These are phyloP conservation scores for Buceros bicornis DNA, from an alignment of 2,797 vertebrate genomes.

Conservation along the genomic window DNA sequence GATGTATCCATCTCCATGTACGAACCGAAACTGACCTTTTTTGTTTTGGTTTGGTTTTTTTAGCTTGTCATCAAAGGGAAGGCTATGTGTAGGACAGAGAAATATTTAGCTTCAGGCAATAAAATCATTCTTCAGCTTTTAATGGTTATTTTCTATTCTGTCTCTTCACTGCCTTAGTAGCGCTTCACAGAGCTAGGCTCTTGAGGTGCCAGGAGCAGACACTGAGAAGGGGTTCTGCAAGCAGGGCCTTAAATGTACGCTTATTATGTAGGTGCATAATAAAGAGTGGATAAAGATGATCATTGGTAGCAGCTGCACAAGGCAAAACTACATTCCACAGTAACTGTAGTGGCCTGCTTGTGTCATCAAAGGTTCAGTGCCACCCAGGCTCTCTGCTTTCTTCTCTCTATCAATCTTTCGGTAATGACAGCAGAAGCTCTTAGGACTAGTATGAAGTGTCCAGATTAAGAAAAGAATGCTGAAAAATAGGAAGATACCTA, in stretches of 20 bases:
- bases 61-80: background rate
- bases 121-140: background rate
- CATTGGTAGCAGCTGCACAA: constrained; percentile 42
- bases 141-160: background rate
- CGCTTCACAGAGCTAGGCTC: constrained; percentile 38
- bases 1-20: background rate
- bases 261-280: constrained; percentile 63
- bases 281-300: constrained; percentile 42
- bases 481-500: background rate
- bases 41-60: background rate
- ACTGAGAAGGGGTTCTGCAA: constrained; percentile 47
- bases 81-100: background rate
- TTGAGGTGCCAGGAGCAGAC: constrained; percentile 57
- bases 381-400: background rate
- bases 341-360: constrained; percentile 21
- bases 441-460: background rate
- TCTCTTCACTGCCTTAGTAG: constrained; percentile 39
- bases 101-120: background rate
- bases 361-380: background rate
- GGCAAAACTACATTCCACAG: background rate
- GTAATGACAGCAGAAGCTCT: background rate
- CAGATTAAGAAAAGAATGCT: background rate
- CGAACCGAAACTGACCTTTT: background rate
- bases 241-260: constrained; percentile 54
- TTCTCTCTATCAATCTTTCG: background rate